These are phyloP conservation scores for Bilobella aurantiaca DNA, from an alignment of 1,140 invertebrate genomes.

Conservation along the genomic window DNA sequence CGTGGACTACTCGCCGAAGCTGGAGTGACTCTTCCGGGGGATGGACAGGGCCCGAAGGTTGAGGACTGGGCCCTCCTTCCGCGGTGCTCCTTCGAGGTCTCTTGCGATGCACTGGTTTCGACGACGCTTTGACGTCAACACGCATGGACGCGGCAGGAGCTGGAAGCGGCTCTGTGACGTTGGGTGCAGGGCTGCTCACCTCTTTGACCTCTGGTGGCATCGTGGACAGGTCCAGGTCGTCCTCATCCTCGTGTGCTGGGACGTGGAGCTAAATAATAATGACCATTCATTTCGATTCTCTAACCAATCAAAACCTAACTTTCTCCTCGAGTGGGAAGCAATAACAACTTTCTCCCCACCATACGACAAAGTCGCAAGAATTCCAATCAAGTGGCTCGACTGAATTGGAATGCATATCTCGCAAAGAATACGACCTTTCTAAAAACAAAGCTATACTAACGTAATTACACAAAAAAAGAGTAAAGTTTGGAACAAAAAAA, in stretches of 20 bases:
- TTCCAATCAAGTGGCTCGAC: too few relatives aligned
- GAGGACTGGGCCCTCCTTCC: background rate
- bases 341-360: too few relatives aligned
- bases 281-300: background rate
- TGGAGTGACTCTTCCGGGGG: conserved; percentile 21
- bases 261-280: background rate
- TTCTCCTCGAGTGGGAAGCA: background rate
- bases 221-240: background rate
- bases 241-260: background rate
- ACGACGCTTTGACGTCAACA: background rate
- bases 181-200: too few relatives aligned
- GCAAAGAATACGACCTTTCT: too few relatives aligned
- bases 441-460: too few relatives aligned
- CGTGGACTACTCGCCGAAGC: conserved; percentile 29
- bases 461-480: too few relatives aligned
- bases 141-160: background rate
- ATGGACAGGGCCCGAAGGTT: too few relatives aligned
- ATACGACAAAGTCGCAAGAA: too few relatives aligned
- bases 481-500: too few relatives aligned
- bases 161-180: background rate
- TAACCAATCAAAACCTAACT: background rate
- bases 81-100: background rate
- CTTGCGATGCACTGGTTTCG: background rate
- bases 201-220: too few relatives aligned
- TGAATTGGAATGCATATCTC: too few relatives aligned